Evolutionary conservation across 2,113 vertebrate species (phyloP).

Genomic region (Sander lucioperca): DNA sequence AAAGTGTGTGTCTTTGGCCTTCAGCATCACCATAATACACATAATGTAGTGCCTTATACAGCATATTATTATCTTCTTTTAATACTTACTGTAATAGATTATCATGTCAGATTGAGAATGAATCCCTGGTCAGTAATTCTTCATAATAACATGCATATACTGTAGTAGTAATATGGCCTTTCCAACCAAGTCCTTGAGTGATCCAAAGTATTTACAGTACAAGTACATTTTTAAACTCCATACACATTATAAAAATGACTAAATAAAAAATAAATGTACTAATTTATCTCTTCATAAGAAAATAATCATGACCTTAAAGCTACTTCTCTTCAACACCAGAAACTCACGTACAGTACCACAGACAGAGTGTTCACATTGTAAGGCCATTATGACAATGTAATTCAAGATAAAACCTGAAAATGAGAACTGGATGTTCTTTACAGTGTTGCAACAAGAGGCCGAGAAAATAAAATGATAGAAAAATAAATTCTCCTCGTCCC

Average conservation of each 20-base stretch:
- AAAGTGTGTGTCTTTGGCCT: constrained; percentile 80
- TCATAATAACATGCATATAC: constrained; percentile 80
- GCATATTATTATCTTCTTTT: constrained; percentile 49
- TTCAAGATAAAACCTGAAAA: constrained; percentile 79
- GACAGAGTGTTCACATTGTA: constrained; percentile 76
- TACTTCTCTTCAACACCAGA: constrained; percentile 75
- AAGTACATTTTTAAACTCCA: constrained; percentile 70
- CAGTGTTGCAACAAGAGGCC: constrained; percentile 69
- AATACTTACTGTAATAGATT: constrained; percentile 67
- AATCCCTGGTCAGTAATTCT: constrained; percentile 66
- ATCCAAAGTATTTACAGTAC: constrained; percentile 78
- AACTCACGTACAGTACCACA: constrained; percentile 73
- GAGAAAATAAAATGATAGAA: constrained; percentile 77
- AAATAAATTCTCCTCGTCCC: constrained; percentile 72
- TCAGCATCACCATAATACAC: constrained; percentile 70
- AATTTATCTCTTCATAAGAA: constrained; percentile 83
- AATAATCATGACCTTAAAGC: constrained; percentile 82
- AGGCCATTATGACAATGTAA: constrained; percentile 80
- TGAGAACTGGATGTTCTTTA: constrained; percentile 76
- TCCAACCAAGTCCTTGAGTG: constrained; percentile 73
- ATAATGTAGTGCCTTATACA: constrained; percentile 66
- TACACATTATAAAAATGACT: constrained; percentile 82
- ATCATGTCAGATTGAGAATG: constrained; percentile 66
- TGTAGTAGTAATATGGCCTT: constrained; percentile 75
- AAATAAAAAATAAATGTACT: constrained; percentile 84